Evolutionary conservation across 2,888 invertebrate species (phyloP), one percentile per base, ranked within the genome.

Genomic region (Lasiommata megera): DNA sequence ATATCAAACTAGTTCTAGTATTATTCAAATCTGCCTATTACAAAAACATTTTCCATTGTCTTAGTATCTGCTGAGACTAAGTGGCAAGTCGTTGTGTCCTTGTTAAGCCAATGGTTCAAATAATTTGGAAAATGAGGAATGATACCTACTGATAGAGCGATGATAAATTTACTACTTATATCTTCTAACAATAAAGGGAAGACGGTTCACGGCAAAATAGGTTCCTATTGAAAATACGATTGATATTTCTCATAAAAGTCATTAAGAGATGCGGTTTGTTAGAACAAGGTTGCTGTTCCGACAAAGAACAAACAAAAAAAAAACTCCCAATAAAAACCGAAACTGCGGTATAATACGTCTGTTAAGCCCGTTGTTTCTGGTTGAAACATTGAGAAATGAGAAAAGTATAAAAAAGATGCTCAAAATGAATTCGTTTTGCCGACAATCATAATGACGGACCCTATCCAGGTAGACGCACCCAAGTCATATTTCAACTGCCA

Each of bases 381-480:
- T 73, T 72, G 68, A 72, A 76, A 74, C 79, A 80, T 80, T 73
- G 74, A 79, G 74, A 79, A 79, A 80, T 71, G 69, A 70, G 55
- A 58, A 68, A 67, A 61, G 63, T 67, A 72, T 74, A 84, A 80
- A 82, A 81, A 81, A 76, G 72, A 72, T 72, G 54, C 48, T 71
- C 71, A 73, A 82, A 82, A 85, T 84, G 74, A 85, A 85, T 83
- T 84, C 71, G 81, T 78, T 74, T 78, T 71, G 84, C 88, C 88
- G 88, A 88, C 90, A 87, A 84, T 88, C 86, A 88, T 89, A 87
- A 88, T 87, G 85, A 88, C 76, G 82, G 83, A 79, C 88, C 88
- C 80, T 82, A 82, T 82, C 78, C 89, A 90, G 90, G 90, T 90
- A 90, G 86, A 82, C 73, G 80, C 80, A 81, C 83, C 82, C 76